These are phyloP conservation scores for Planiliza haematocheilus DNA, from an alignment of 2,113 vertebrate genomes.

Conservation along the genomic window DNA sequence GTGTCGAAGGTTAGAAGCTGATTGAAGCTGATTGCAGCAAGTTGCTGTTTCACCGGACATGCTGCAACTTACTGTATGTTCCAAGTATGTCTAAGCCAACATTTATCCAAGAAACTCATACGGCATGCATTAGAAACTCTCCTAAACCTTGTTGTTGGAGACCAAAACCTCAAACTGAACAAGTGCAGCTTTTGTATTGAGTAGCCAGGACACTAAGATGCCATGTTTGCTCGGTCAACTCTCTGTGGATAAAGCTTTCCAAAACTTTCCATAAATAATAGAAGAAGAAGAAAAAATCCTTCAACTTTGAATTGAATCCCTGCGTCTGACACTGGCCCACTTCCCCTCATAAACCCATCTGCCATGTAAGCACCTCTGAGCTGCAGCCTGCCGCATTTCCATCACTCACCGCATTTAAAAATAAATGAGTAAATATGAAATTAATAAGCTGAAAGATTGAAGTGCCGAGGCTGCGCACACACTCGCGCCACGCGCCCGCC, in stretches of 20 bases:
- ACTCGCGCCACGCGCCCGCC: slow-evolving; percentile 34
- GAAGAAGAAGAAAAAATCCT: slow-evolving; percentile 37
- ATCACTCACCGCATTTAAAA: slow-evolving; percentile 75
- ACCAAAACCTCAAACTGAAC: slow-evolving; percentile 11
- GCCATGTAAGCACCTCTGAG: slow-evolving; percentile 72
- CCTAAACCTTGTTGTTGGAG: too few species aligned
- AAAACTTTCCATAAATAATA: slow-evolving; percentile 53
- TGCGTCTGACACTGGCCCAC: slow-evolving; percentile 58
- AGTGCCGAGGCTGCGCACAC: slow-evolving; percentile 50
- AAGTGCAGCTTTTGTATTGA: slow-evolving; percentile 5
- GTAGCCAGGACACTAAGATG: background rate
- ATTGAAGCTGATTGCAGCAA: too few species aligned
- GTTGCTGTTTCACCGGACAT: too few species aligned
- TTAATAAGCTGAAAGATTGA: slow-evolving; percentile 77
- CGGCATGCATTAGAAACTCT: too few species aligned
- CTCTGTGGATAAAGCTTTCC: slow-evolving; percentile 25
- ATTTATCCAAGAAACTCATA: background rate
- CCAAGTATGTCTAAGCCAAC: too few species aligned
- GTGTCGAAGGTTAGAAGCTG: too few species aligned
- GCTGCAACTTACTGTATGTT: too few species aligned
- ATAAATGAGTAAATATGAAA: slow-evolving; percentile 84
- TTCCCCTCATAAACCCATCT: slow-evolving; percentile 64
- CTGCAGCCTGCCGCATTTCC: slow-evolving; percentile 59
- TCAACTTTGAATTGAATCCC: slow-evolving; percentile 60
- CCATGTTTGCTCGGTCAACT: slow-evolving; percentile 11